Conservation (phyloP, 2,888 invertebrate species). For the Lasioglossum morio region DNA sequence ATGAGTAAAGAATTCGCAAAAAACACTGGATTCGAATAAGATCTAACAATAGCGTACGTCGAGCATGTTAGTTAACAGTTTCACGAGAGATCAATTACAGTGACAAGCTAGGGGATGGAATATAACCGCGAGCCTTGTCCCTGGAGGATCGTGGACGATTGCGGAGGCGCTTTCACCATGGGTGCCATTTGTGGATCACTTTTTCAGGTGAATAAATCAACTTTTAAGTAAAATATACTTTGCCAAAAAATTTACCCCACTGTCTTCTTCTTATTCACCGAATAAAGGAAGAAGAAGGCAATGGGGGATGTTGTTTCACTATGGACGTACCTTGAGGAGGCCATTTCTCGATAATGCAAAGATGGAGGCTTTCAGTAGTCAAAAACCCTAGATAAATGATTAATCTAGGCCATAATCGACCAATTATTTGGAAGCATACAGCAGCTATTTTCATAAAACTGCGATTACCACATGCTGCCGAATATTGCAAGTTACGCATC, state of each 20-base stretch:
- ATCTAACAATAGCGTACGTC: not conserved
- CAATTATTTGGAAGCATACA: too few relatives aligned
- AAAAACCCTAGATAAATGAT: too few relatives aligned
- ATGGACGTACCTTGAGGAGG: too few relatives aligned
- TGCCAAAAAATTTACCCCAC: not conserved
- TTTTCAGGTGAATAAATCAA: constrained; percentile 86
- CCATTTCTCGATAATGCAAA: too few relatives aligned
- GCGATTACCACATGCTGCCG: too few relatives aligned
- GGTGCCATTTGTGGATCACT: constrained; percentile 98
- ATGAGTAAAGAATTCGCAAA: not conserved
- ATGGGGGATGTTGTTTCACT: too few relatives aligned
- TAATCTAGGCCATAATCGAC: too few relatives aligned
- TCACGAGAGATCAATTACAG: not conserved
- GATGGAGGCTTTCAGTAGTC: too few relatives aligned
- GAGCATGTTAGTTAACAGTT: constrained; percentile 4
- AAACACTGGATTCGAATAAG: not conserved
- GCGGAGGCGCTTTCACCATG: constrained; percentile 99
- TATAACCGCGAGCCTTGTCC: constrained; percentile 98
- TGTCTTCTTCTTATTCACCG: not conserved
- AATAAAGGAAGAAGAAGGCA: too few relatives aligned
- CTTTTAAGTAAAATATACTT: not conserved
- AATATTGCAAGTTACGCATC: too few relatives aligned
- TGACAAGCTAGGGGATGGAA: constrained; percentile 88
- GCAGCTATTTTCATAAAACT: too few relatives aligned
- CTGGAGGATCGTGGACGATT: constrained; percentile 99